Evolutionary conservation across 1,140 invertebrate genomes (phyloP).

Genomic region (Drosophila parabipectinata): DNA sequence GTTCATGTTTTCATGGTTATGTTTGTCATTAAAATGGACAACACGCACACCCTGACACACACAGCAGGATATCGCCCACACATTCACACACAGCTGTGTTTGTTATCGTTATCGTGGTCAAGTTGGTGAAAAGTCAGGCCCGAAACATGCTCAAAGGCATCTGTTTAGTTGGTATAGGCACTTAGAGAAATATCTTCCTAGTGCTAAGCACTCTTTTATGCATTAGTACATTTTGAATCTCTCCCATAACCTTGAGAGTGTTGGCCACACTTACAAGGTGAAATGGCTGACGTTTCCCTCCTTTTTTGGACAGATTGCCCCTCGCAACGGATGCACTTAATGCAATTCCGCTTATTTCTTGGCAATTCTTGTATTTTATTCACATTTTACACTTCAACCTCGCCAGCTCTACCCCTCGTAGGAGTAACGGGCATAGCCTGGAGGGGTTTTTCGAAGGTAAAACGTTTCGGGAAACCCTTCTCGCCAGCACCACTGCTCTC

Average conservation of each 20-base stretch:
- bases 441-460: constrained; percentile 12
- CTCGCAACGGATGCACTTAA: constrained; percentile 46
- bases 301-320: not conserved
- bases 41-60: constrained; percentile 36
- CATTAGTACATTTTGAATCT: not conserved
- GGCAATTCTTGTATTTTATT: constrained; percentile 42
- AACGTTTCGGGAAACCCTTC: constrained; percentile 19
- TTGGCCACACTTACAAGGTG: constrained; percentile 34
- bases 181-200: no score
- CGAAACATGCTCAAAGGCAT: constrained; percentile 18
- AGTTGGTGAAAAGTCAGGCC: constrained; percentile 19
- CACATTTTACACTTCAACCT: constrained; percentile 42
- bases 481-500: constrained; percentile 7
- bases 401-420: not conserved
- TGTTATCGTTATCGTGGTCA: constrained; percentile 14
- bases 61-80: constrained; percentile 32
- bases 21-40: constrained; percentile 63
- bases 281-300: constrained; percentile 9
- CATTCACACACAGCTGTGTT: constrained; percentile 4
- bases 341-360: constrained; percentile 57
- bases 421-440: constrained; percentile 9
- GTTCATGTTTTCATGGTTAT: constrained; percentile 60
- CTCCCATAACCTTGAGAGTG: constrained; percentile 39
- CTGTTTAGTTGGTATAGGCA: not conserved
- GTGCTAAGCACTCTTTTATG: no score